phyloP scores from a whole-genome alignment of 2,113 vertebrate species.

The Ptyas mucosa region DNA sequence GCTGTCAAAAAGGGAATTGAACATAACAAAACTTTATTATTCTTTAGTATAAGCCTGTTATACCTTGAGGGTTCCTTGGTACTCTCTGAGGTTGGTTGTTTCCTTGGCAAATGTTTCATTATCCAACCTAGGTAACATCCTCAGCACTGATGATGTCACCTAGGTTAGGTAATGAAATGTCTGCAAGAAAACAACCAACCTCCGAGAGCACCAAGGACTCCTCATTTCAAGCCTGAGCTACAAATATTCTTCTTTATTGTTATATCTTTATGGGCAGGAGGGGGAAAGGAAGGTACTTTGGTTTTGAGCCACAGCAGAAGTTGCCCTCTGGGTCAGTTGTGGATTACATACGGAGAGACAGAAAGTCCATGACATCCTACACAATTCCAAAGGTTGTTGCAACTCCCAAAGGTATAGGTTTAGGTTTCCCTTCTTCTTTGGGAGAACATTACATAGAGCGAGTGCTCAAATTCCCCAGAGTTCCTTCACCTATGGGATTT shows the following conservation, averaged over 20 bases:
- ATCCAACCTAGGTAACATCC: neutral
- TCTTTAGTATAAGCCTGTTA: neutral
- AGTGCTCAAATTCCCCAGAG: neutral
- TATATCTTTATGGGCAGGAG: neutral
- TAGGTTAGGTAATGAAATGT: neutral
- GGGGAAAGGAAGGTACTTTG: neutral
- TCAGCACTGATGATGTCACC: neutral
- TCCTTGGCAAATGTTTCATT: neutral
- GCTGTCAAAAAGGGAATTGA: neutral
- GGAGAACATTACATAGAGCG: neutral
- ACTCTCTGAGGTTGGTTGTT: neutral
- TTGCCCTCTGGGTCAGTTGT: neutral
- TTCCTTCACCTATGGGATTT: neutral
- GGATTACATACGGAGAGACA: neutral
- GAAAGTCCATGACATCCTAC: neutral
- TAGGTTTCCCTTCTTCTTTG: neutral
- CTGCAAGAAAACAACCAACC: neutral
- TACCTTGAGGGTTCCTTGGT: neutral
- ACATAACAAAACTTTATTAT: neutral
- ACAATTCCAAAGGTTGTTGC: neutral
- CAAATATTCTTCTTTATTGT: neutral
- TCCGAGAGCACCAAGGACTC: neutral
- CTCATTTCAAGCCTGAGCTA: neutral
- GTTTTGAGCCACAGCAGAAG: neutral
- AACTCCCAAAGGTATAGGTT: neutral